Conservation (phyloP, 2,113 vertebrate species). For the Archilochus colubris region DNA sequence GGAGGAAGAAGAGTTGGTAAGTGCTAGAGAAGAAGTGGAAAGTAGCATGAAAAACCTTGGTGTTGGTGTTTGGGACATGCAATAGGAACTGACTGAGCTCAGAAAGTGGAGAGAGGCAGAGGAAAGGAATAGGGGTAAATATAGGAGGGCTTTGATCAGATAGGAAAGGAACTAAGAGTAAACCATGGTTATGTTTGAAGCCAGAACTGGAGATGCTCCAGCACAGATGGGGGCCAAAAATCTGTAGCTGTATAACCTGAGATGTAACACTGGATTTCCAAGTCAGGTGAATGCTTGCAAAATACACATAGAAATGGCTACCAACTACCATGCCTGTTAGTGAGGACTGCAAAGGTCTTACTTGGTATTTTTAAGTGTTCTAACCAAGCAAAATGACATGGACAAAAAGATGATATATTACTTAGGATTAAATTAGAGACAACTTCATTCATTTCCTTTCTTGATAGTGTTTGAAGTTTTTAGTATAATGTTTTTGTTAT, state of each 20-base stretch:
- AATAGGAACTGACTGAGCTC: neutral
- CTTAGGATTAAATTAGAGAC: neutral
- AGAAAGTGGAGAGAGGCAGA: neutral
- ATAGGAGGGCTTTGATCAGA: neutral
- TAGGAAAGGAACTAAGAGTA: neutral
- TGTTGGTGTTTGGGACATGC: neutral
- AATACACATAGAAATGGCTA: neutral
- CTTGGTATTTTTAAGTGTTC: neutral
- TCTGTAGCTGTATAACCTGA: neutral
- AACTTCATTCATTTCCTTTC: neutral
- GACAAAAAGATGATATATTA: neutral
- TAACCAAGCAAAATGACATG: neutral
- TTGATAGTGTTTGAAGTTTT: neutral
- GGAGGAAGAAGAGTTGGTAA: neutral
- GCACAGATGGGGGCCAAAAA: neutral
- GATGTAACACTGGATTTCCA: neutral
- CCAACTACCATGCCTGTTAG: neutral
- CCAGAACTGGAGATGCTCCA: neutral
- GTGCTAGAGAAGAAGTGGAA: neutral
- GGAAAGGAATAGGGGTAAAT: neutral
- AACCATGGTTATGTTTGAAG: neutral
- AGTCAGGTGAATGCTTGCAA: neutral
- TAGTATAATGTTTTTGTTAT: neutral
- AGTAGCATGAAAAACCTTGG: neutral
- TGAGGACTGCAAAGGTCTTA: neutral